Evolutionary conservation across 1,140 invertebrate genomes (phyloP).

Genomic region (Drosophila aff.): DNA sequence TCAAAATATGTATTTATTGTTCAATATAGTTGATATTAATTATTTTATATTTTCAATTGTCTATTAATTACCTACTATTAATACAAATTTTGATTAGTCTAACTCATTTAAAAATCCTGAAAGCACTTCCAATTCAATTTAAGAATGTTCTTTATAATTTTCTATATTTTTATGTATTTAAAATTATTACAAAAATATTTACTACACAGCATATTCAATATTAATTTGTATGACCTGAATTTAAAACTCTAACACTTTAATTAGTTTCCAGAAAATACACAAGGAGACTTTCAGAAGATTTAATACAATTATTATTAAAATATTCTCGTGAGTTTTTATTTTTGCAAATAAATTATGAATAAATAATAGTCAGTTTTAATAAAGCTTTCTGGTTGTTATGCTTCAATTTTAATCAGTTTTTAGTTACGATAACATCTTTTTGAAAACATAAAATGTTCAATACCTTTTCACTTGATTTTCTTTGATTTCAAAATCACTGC

Average conservation of each 20-base stretch:
- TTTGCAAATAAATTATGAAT: not conserved
- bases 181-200: not conserved
- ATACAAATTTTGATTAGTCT: too few species aligned
- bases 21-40: not conserved
- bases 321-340: too few species aligned
- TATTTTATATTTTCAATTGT: too few species aligned
- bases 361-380: not conserved
- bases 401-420: not conserved
- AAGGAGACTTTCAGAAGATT: not conserved
- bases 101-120: too few species aligned
- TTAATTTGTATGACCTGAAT: not conserved
- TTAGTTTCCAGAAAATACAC: not conserved
- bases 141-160: not conserved
- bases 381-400: not conserved
- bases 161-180: not conserved
- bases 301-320: not conserved
- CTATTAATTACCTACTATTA: too few species aligned
- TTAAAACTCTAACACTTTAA: not conserved
- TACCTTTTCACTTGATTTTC: slow-evolving; percentile 1
- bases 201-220: not conserved
- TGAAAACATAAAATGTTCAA: not conserved
- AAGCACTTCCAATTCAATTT: not conserved
- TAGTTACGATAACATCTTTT: not conserved
- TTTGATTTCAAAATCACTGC: not conserved
- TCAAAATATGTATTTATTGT: not conserved